Percentiles rank a stretch among this genome's conserved stretches.
Evolutionary conservation across 2,888 invertebrate genomes (phyloP).

Genomic region (Ennomos fuscantarius): DNA sequence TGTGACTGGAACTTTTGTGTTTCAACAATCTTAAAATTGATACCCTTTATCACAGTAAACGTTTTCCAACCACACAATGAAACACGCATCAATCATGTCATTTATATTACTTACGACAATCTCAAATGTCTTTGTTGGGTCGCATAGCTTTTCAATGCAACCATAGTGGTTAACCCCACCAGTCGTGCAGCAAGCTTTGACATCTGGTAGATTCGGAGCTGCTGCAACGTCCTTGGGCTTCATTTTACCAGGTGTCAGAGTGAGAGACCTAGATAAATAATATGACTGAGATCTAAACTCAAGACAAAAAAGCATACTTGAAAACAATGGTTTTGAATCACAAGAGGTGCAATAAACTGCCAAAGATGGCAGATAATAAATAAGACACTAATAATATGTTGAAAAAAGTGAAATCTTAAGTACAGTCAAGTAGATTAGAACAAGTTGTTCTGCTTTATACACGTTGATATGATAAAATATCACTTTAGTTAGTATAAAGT

Average conservation of each 20-base stretch:
- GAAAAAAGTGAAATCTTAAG: too few species aligned
- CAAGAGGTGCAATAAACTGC: too few species aligned
- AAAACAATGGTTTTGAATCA: neutral
- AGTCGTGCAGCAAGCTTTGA: conserved; percentile 88
- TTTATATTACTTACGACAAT: conserved; percentile 68
- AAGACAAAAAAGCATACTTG: neutral
- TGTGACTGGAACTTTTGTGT: too few species aligned
- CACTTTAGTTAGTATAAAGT: too few species aligned
- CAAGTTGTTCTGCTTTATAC: too few species aligned
- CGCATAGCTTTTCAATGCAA: conserved; percentile 92
- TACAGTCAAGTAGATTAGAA: too few species aligned
- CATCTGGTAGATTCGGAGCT: conserved; percentile 90
- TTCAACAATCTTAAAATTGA: too few species aligned
- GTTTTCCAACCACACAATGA: neutral
- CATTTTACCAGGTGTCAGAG: conserved; percentile 87
- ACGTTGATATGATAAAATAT: too few species aligned
- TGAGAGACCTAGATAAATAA: conserved; percentile 80
- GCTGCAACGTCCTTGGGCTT: conserved; percentile 84
- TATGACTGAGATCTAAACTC: conserved; percentile 16
- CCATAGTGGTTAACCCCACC: conserved; percentile 90
- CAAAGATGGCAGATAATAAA: too few species aligned
- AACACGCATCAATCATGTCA: neutral
- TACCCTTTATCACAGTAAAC: too few species aligned
- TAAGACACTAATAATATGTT: too few species aligned
- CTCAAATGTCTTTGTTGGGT: conserved; percentile 86